Evolutionary conservation across 2,797 vertebrate species (phyloP).

Genomic region (Siniperca undulata): DNA sequence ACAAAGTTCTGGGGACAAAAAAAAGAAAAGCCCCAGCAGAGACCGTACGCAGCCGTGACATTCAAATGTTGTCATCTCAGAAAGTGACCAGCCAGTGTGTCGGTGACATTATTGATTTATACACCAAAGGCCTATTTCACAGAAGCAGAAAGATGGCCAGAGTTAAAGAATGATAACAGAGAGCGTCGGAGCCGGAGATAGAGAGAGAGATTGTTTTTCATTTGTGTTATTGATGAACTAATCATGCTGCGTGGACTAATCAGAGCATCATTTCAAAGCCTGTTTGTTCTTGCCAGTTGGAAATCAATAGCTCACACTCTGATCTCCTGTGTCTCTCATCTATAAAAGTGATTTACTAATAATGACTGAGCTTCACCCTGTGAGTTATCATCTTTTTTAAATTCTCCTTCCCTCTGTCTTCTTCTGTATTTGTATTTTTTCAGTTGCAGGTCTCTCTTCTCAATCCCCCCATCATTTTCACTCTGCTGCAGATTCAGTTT

Average conservation of each 20-base stretch:
- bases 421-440: too few species aligned
- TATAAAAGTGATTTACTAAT: constrained; percentile 53
- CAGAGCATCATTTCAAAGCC: constrained; percentile 56
- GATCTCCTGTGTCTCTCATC: not conserved
- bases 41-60: not conserved
- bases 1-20: not conserved
- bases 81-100: constrained; percentile 17
- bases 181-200: not conserved
- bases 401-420: not conserved
- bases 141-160: not conserved
- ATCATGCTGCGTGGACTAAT: constrained; percentile 55
- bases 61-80: constrained; percentile 11
- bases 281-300: constrained; percentile 46
- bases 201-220: constrained; percentile 60
- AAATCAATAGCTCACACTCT: constrained; percentile 53
- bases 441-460: not conserved
- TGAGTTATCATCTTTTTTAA: constrained; percentile 12
- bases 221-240: constrained; percentile 67
- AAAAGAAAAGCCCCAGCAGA: not conserved
- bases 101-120: constrained; percentile 35
- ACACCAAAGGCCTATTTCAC: not conserved
- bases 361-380: constrained; percentile 22
- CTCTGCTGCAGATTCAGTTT: not conserved
- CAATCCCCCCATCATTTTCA: not conserved
- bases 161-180: constrained; percentile 11